These are phyloP conservation scores for Lutjanus argentimaculatus DNA, from an alignment of 2,797 vertebrate species.

Conservation along the genomic window DNA sequence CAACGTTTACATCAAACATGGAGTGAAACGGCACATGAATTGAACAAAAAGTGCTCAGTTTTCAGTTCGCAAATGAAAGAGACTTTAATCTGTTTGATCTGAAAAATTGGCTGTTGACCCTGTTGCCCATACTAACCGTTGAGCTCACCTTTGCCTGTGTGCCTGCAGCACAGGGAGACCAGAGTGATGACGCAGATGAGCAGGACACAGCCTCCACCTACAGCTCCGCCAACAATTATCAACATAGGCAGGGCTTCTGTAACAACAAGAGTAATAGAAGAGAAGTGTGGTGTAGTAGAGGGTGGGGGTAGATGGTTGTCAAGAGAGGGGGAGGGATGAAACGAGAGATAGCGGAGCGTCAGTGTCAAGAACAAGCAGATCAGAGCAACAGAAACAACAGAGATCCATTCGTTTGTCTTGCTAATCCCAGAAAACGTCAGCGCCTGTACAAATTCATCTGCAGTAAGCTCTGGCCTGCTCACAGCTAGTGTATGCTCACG, in stretches of 20 bases:
- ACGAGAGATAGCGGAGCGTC: slow-evolving; percentile 44
- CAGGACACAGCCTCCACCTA: slow-evolving; percentile 87
- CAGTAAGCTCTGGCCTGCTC: slow-evolving; percentile 52
- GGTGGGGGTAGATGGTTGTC: slow-evolving; percentile 36
- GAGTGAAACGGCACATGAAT: slow-evolving; percentile 9
- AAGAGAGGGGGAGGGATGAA: slow-evolving; percentile 38
- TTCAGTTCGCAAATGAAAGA: slow-evolving; percentile 22
- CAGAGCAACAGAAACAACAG: slow-evolving; percentile 48
- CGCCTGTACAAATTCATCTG: slow-evolving; percentile 70
- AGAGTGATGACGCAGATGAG: slow-evolving; percentile 88
- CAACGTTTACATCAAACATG: slow-evolving; percentile 12
- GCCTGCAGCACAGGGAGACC: slow-evolving; percentile 90
- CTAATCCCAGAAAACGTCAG: slow-evolving; percentile 65
- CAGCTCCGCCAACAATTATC: slow-evolving; percentile 87
- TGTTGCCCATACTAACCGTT: slow-evolving; percentile 82
- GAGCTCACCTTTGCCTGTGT: slow-evolving; percentile 91
- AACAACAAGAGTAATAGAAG: slow-evolving; percentile 33
- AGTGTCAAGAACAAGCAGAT: slow-evolving; percentile 54
- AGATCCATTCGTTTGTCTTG: slow-evolving; percentile 61
- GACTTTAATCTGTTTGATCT: slow-evolving; percentile 35
- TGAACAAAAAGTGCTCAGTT: slow-evolving; percentile 22
- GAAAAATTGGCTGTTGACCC: slow-evolving; percentile 61
- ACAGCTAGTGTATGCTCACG: slow-evolving; percentile 58
- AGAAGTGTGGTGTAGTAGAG: background rate
- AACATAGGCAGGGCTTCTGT: slow-evolving; percentile 90